A percentile compares a stretch with the other conserved stretches of the same genome.
phyloP scores from a whole-genome alignment of 2,888 invertebrate genomes.

The Tetragnatha montana region DNA sequence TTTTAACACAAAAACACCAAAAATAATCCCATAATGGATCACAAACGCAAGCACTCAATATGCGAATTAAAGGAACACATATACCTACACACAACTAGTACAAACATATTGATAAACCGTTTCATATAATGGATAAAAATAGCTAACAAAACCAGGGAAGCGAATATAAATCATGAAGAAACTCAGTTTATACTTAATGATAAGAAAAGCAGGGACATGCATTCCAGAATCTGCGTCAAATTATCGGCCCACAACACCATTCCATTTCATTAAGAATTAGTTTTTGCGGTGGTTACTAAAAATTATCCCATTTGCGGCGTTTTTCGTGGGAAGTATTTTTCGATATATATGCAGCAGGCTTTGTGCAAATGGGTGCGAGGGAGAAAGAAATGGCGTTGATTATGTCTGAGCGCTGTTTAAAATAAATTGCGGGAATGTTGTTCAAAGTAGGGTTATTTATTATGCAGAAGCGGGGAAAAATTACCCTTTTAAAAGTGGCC shows the following conservation, averaged over 20 bases:
- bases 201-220: not conserved
- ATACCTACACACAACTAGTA: no score
- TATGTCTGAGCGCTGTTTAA: conserved; percentile 15
- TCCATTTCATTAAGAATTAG: not conserved
- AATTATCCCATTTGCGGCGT: not conserved
- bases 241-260: not conserved
- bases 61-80: no score
- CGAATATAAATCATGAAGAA: not conserved
- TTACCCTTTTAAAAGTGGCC: not conserved
- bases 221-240: not conserved
- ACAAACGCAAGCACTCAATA: no score
- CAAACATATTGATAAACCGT: not conserved
- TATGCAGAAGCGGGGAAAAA: conserved; percentile 14
- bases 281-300: not conserved
- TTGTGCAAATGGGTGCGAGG: not conserved
- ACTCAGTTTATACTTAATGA: not conserved
- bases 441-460: conserved; percentile 25
- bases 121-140: not conserved
- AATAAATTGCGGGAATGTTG: conserved; percentile 26
- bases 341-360: conserved; percentile 1
- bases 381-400: not conserved
- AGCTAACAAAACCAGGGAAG: not conserved
- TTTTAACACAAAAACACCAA: no score
- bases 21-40: no score
- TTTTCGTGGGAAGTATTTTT: conserved; percentile 22